These are phyloP conservation scores for Dendroctonus valens DNA, from an alignment of 1,140 invertebrate genomes.

Conservation along the genomic window DNA sequence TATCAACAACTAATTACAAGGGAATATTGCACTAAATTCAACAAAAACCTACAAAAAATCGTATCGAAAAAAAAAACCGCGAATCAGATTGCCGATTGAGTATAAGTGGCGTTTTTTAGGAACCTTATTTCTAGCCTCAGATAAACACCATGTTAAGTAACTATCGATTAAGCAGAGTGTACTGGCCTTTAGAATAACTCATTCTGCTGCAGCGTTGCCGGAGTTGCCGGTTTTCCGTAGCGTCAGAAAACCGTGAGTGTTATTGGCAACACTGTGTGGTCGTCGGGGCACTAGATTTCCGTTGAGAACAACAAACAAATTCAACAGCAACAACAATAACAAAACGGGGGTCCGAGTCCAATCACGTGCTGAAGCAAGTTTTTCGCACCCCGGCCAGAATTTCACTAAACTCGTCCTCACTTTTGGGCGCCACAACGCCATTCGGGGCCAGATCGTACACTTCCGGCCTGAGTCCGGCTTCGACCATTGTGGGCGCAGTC, in stretches of 20 bases:
- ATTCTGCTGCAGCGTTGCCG: no score
- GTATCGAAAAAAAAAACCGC: not conserved
- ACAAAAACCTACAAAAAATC: no score
- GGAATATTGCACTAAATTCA: constrained; percentile 10
- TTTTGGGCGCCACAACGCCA: constrained; percentile 48
- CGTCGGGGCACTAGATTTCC: no score
- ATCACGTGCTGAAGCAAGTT: constrained; percentile 82
- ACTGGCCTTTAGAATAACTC: no score
- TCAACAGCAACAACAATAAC: no score
- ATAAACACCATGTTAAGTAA: no score
- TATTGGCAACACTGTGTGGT: no score
- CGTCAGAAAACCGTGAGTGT: no score
- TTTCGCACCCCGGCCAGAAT: constrained; percentile 81
- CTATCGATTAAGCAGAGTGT: no score
- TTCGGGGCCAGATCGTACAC: constrained; percentile 41
- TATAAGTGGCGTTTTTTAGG: no score
- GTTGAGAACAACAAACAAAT: not conserved
- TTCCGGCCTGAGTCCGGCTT: constrained; percentile 40
- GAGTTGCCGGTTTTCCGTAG: no score
- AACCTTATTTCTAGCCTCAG: no score
- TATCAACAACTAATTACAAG: constrained; percentile 8
- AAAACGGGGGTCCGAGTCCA: not conserved
- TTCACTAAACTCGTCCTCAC: constrained; percentile 82
- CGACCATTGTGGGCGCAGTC: constrained; percentile 47
- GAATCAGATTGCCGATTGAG: not conserved